Conservation (phyloP, 2,888 invertebrate genomes). For the Thecophora atra region DNA sequence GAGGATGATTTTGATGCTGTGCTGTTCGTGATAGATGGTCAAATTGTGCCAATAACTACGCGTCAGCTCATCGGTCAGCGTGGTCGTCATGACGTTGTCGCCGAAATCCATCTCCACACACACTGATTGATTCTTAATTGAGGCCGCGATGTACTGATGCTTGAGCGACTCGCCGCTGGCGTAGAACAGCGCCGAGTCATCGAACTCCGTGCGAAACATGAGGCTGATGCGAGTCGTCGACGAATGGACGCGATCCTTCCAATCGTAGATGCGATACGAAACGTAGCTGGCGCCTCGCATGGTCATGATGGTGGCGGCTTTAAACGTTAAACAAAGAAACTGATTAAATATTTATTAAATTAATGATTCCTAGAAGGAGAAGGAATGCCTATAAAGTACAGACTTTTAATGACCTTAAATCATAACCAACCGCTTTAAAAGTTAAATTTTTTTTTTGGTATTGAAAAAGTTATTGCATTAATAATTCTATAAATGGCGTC, state of each 20-base stretch:
- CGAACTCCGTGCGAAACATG: slow-evolving; percentile 89
- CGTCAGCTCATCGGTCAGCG: slow-evolving; percentile 75
- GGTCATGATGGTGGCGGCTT: slow-evolving; percentile 88
- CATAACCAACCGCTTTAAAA: too few species aligned
- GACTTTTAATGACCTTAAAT: too few species aligned
- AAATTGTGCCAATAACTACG: slow-evolving; percentile 89
- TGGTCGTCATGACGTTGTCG: slow-evolving; percentile 76
- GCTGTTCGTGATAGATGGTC: slow-evolving; percentile 83
- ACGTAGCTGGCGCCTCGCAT: slow-evolving; percentile 91
- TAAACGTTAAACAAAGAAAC: slow-evolving; percentile 47
- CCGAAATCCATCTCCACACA: slow-evolving; percentile 90
- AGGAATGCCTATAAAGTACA: too few species aligned
- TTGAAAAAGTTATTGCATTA: too few species aligned
- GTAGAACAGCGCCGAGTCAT: slow-evolving; percentile 91
- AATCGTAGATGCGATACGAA: slow-evolving; percentile 90
- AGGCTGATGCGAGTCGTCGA: slow-evolving; percentile 87
- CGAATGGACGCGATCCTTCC: slow-evolving; percentile 90
- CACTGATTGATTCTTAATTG: slow-evolving; percentile 83
- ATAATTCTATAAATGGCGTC: too few species aligned
- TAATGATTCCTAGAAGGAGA: too few species aligned
- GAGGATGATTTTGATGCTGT: slow-evolving; percentile 77
- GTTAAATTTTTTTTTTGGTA: too few species aligned
- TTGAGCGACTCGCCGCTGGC: slow-evolving; percentile 88
- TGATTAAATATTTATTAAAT: slow-evolving; percentile 19
- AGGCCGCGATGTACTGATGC: slow-evolving; percentile 89